Evolutionary conservation across 2,888 invertebrate species (phyloP).

Genomic region (Megaustenia siamemsis): DNA sequence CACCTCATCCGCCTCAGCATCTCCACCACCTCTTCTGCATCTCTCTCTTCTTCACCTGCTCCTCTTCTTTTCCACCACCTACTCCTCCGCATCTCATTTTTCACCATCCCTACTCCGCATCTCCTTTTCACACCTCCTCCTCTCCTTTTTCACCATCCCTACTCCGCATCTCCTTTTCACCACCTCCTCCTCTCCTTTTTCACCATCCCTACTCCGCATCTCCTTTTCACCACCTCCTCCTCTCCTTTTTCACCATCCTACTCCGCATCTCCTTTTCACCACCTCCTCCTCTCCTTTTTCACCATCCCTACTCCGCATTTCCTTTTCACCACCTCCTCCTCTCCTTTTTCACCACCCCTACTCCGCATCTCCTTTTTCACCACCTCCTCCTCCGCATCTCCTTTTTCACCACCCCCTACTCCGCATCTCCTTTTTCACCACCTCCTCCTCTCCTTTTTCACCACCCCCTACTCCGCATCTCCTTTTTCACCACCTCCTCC

Average conservation of each 20-base stretch:
- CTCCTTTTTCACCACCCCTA: too few relatives aligned
- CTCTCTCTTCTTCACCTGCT: not conserved
- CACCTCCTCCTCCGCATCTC: too few relatives aligned
- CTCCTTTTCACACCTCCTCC: not conserved
- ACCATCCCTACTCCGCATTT: not conserved
- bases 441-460: too few relatives aligned
- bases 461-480: too few relatives aligned
- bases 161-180: not conserved
- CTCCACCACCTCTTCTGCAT: not conserved
- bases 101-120: not conserved
- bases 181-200: not conserved
- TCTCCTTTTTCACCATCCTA: not conserved
- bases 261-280: too few relatives aligned
- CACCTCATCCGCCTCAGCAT: not conserved
- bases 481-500: too few relatives aligned
- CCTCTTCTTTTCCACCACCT: not conserved
- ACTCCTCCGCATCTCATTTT: not conserved
- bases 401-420: too few relatives aligned
- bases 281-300: not conserved
- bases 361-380: too few relatives aligned
- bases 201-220: not conserved
- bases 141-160: not conserved
- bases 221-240: not conserved
- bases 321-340: not conserved
- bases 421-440: too few relatives aligned